These are phyloP conservation scores for Melospiza melodia DNA, from an alignment of 2,113 vertebrate genomes.

Conservation along the genomic window DNA sequence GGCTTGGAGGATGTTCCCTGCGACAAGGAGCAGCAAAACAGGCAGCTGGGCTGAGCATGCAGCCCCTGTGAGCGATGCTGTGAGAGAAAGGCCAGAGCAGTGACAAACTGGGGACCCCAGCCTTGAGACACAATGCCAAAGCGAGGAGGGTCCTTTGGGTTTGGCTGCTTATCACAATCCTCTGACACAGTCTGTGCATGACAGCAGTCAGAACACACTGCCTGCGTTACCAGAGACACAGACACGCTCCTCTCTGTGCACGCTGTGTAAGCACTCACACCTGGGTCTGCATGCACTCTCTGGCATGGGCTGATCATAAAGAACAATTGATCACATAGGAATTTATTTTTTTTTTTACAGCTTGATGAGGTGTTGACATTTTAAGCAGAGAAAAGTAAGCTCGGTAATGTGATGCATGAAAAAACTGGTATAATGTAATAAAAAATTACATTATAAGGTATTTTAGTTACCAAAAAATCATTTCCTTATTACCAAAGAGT, in stretches of 20 bases:
- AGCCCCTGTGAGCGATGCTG: fast-evolving
- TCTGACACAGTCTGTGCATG: fast-evolving
- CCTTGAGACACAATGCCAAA: fast-evolving
- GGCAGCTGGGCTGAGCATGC: neutral
- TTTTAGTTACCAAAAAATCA: neutral
- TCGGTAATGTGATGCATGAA: neutral
- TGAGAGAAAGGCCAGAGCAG: neutral
- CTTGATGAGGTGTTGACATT: neutral
- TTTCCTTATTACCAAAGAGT: neutral
- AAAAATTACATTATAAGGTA: neutral
- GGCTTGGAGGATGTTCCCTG: neutral
- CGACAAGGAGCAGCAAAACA: neutral
- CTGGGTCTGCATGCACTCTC: fast-evolving
- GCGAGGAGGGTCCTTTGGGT: neutral
- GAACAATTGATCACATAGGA: neutral
- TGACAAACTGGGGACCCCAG: fast-evolving
- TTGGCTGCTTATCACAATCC: neutral
- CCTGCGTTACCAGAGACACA: neutral
- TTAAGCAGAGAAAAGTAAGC: slow-evolving; percentile 7
- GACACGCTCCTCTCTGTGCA: fast-evolving
- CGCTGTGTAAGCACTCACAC: neutral
- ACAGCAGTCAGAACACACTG: neutral
- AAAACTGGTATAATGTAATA: neutral
- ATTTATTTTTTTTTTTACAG: neutral
- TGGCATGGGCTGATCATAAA: neutral